Conservation (phyloP, 2,797 vertebrate species). For the Diplodus puntazzo region DNA sequence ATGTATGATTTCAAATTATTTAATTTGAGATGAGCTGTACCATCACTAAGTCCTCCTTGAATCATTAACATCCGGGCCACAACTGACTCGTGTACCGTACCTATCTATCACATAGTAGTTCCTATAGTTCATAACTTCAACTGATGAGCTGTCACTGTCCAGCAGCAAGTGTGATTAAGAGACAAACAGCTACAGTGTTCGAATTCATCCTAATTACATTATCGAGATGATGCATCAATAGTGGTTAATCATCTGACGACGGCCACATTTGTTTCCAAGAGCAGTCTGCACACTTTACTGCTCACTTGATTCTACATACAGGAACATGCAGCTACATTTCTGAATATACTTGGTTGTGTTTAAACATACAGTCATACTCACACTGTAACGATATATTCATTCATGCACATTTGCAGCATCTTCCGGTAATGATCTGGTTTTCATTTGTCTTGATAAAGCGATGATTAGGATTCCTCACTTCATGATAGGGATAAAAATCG, state of each 20-base stretch:
- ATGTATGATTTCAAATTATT: conserved; percentile 16
- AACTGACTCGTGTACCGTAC: conserved; percentile 40
- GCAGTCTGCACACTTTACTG: conserved; percentile 13
- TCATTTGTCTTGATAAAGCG: conserved; percentile 64
- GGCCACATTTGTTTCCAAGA: conserved; percentile 34
- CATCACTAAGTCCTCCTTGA: background rate
- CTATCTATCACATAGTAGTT: conserved; percentile 32
- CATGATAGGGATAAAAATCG: conserved; percentile 72
- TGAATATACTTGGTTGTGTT: background rate
- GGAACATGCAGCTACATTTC: background rate
- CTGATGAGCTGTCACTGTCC: conserved; percentile 51
- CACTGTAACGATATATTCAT: background rate
- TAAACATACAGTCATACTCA: background rate
- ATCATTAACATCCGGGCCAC: conserved; percentile 50
- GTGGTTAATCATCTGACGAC: conserved; percentile 57
- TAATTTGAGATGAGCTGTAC: background rate
- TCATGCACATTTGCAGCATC: conserved; percentile 1
- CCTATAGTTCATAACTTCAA: conserved; percentile 46
- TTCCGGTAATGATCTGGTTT: conserved; percentile 45
- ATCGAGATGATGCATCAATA: conserved; percentile 66
- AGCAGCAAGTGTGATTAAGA: conserved; percentile 57
- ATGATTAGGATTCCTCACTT: conserved; percentile 69
- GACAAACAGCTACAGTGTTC: conserved; percentile 44
- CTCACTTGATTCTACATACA: background rate
- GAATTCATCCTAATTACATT: conserved; percentile 74